These are phyloP conservation scores for Imbricaverruca yamaguchii DNA, from an alignment of 2,888 invertebrate species.

Conservation along the genomic window DNA sequence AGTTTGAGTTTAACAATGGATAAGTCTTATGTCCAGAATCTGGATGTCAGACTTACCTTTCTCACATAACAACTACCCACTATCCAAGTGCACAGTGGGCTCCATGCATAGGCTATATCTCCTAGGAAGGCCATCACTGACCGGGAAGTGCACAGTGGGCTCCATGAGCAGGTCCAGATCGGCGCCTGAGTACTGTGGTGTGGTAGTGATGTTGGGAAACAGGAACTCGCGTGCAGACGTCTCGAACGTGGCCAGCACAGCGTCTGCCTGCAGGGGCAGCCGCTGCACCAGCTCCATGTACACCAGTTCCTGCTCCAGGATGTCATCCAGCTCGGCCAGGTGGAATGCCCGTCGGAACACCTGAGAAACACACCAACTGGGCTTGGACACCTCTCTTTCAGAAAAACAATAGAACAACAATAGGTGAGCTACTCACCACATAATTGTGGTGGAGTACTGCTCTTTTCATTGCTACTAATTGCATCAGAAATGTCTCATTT, in stretches of 20 bases:
- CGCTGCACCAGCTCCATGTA: slow-evolving; percentile 34
- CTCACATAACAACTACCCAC: background rate
- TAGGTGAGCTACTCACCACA: too few species aligned
- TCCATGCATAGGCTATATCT: slow-evolving; percentile 31
- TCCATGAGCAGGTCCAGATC: slow-evolving; percentile 34
- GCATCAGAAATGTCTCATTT: too few species aligned
- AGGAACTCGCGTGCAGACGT: slow-evolving; percentile 33
- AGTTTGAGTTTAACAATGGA: too few species aligned
- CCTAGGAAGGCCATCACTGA: background rate
- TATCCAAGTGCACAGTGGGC: slow-evolving; percentile 32
- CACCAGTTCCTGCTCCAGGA: slow-evolving; percentile 31
- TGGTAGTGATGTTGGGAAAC: slow-evolving; percentile 31
- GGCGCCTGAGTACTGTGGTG: slow-evolving; percentile 31
- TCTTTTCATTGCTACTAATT: too few species aligned
- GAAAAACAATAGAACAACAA: too few species aligned
- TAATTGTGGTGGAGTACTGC: too few species aligned
- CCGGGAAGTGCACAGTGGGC: slow-evolving; percentile 33
- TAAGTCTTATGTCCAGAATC: too few species aligned
- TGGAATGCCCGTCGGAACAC: background rate
- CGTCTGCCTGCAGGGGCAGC: slow-evolving; percentile 29
- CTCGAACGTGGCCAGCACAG: slow-evolving; percentile 33
- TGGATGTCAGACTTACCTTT: too few species aligned
- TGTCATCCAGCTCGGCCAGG: slow-evolving; percentile 31
- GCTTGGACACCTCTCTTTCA: too few species aligned
- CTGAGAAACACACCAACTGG: too few species aligned